Conservation (phyloP, 1,140 invertebrate genomes). For the Pseudoatta argentina region DNA sequence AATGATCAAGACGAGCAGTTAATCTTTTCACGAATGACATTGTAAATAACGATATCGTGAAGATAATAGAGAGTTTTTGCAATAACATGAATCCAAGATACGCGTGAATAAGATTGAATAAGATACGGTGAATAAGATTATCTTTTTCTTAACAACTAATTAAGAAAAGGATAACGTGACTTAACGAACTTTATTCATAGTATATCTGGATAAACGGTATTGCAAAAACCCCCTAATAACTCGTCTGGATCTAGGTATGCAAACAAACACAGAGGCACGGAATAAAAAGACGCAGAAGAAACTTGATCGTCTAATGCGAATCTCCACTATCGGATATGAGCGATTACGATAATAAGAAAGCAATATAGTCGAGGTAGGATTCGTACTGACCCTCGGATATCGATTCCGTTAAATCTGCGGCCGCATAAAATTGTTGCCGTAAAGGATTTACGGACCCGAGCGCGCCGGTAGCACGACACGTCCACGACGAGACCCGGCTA, state of each 20-base stretch:
- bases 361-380: conserved; percentile 30
- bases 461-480: conserved; percentile 51
- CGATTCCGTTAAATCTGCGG: conserved; percentile 66
- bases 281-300: conserved; percentile 1
- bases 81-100: no score
- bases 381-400: conserved; percentile 45
- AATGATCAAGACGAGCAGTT: background rate
- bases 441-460: conserved; percentile 64
- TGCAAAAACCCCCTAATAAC: no score
- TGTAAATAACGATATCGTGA: conserved; percentile 7
- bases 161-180: no score
- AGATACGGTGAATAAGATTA: no score
- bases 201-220: no score
- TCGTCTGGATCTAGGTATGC: background rate
- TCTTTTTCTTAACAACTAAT: no score
- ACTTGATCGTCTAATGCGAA: conserved; percentile 51
- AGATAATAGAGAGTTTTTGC: background rate
- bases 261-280: background rate
- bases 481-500: conserved; percentile 36
- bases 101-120: no score
- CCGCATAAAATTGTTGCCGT: conserved; percentile 68
- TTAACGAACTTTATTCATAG: no score
- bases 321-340: conserved; percentile 31
- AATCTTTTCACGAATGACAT: background rate
- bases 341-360: conserved; percentile 50